Percentiles rank a stretch among this genome's conserved stretches.
Conservation (phyloP, 2,888 invertebrate genomes). For the Colostygia pectinataria region DNA sequence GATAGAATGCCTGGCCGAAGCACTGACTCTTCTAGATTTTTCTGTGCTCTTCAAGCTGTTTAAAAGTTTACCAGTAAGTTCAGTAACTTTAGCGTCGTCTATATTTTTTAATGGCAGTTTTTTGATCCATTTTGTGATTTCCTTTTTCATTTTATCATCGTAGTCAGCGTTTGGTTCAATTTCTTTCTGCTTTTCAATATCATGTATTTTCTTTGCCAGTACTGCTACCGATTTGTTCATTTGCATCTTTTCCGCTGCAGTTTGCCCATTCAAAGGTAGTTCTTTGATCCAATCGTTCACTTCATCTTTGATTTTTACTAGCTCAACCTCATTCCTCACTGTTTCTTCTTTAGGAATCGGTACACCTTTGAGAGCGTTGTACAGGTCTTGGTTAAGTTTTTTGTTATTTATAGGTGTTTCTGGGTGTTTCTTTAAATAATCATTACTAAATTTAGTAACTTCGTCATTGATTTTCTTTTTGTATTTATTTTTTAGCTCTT, state of each 20-base stretch:
- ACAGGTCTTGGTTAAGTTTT: constrained; percentile 48
- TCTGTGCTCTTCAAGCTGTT: constrained; percentile 42
- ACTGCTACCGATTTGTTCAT: constrained; percentile 46
- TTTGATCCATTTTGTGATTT: constrained; percentile 48
- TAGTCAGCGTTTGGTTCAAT: constrained; percentile 25
- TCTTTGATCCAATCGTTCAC: constrained; percentile 50
- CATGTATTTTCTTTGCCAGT: constrained; percentile 49
- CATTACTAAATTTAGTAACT: constrained; percentile 51
- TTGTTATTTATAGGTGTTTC: constrained; percentile 39
- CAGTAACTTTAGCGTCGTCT: constrained; percentile 28
- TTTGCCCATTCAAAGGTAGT: constrained; percentile 42
- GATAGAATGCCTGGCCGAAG: constrained; percentile 27
- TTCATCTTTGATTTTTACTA: constrained; percentile 49
- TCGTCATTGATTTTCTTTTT: constrained; percentile 48
- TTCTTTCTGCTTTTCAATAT: constrained; percentile 48
- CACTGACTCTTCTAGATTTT: constrained; percentile 38
- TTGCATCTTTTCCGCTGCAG: constrained; percentile 34
- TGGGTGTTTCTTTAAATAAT: constrained; percentile 49
- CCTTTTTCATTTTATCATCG: constrained; percentile 37
- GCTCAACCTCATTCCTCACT: constrained; percentile 48
- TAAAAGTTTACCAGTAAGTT: constrained; percentile 38
- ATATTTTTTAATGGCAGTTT: constrained; percentile 44
- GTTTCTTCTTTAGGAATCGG: constrained; percentile 48
- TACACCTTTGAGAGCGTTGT: constrained; percentile 48
- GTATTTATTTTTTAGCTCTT: constrained; percentile 40